Percentiles rank a stretch among this genome's conserved stretches.
These are phyloP conservation scores for Parus major DNA, from an alignment of 2,113 vertebrate genomes.

Conservation along the genomic window DNA sequence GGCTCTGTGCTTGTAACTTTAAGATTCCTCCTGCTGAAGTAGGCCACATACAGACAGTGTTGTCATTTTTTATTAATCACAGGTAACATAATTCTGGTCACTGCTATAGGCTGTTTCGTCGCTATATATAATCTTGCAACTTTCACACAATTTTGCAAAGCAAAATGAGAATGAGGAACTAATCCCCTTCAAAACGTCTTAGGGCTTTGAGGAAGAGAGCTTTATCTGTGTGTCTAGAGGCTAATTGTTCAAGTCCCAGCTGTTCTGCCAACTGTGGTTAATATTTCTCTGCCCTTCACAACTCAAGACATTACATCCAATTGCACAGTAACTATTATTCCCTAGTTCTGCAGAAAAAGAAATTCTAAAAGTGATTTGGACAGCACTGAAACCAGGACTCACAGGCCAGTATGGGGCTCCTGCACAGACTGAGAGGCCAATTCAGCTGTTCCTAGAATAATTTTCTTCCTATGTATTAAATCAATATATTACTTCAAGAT, in stretches of 20 bases:
- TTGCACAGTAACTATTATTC: background rate
- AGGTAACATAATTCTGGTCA: constrained; percentile 44
- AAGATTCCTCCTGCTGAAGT: background rate
- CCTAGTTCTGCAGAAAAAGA: background rate
- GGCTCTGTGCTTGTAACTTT: background rate
- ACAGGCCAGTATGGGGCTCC: background rate
- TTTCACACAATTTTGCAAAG: constrained; percentile 55
- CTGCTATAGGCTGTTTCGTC: constrained; percentile 7
- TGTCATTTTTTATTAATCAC: constrained; percentile 54
- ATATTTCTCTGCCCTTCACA: constrained; percentile 52
- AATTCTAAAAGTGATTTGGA: background rate
- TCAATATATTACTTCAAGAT: background rate
- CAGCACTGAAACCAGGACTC: background rate
- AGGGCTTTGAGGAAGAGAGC: background rate
- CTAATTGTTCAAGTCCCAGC: constrained; percentile 63
- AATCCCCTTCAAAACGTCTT: constrained; percentile 17
- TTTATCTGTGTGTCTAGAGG: constrained; percentile 39
- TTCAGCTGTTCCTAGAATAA: background rate
- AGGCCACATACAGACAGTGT: background rate
- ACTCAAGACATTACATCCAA: constrained; percentile 8
- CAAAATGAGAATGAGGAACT: constrained; percentile 29
- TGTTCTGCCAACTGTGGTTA: constrained; percentile 65
- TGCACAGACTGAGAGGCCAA: background rate
- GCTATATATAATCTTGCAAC: constrained; percentile 25
- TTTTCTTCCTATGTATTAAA: background rate